These are phyloP conservation scores for Sinhomidia bicolor DNA, from an alignment of 2,888 invertebrate species.

Conservation along the genomic window DNA sequence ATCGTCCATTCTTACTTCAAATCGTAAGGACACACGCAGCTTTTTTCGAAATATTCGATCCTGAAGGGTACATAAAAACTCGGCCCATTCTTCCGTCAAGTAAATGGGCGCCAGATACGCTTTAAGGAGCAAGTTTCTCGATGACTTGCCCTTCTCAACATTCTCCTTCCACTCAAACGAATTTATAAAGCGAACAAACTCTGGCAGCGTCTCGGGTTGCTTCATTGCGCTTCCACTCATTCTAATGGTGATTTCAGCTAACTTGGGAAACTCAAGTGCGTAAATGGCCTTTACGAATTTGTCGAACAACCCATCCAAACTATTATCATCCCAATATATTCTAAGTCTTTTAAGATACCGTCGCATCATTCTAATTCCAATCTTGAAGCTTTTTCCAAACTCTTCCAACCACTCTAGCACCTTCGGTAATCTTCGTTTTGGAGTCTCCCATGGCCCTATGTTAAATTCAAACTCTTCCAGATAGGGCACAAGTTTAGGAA, in stretches of 20 bases:
- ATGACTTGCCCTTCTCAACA: not conserved
- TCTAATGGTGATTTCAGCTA: conserved; percentile 42
- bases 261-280: conserved; percentile 38
- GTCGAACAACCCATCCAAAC: conserved; percentile 55
- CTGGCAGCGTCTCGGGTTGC: conserved; percentile 58
- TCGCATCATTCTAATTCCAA: not conserved
- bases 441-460: conserved; percentile 56
- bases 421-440: not conserved
- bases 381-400: conserved; percentile 49
- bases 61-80: conserved; percentile 38
- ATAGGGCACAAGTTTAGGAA: conserved; percentile 17
- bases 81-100: conserved; percentile 53
- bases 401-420: not conserved
- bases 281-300: conserved; percentile 56
- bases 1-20: conserved; percentile 52
- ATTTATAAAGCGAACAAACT: conserved; percentile 55
- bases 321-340: conserved; percentile 59
- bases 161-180: conserved; percentile 23
- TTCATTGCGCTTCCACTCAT: conserved; percentile 62
- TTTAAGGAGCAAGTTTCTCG: not conserved
- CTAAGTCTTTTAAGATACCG: conserved; percentile 59
- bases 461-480: conserved; percentile 61
- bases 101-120: conserved; percentile 16
- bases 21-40: not conserved
- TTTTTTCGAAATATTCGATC: conserved; percentile 21